phyloP scores from a whole-genome alignment of 2,888 invertebrate species.

The Anticlea derivata region DNA sequence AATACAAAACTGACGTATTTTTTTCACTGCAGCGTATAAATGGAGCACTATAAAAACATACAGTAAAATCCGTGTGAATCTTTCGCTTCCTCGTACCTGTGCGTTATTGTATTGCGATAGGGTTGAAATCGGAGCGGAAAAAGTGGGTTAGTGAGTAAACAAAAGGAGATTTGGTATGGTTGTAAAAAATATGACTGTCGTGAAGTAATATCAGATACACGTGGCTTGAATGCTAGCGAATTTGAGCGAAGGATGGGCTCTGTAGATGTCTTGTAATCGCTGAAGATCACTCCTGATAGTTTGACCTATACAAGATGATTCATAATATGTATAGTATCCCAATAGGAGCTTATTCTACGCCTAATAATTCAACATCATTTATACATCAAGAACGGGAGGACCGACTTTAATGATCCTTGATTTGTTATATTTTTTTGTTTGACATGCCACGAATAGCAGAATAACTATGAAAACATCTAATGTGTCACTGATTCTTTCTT shows the following conservation, averaged over 20 bases:
- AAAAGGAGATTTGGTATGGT: slow-evolving; percentile 36
- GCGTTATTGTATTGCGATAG: slow-evolving; percentile 15
- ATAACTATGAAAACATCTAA: too few species aligned
- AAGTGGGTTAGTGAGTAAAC: slow-evolving; percentile 25
- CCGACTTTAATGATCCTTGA: too few species aligned
- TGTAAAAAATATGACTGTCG: slow-evolving; percentile 53
- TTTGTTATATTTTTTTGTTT: too few species aligned
- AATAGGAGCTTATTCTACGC: too few species aligned
- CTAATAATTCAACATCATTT: too few species aligned
- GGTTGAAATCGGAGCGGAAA: slow-evolving; percentile 21
- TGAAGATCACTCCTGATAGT: too few species aligned
- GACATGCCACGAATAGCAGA: too few species aligned
- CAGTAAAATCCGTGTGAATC: slow-evolving; percentile 43
- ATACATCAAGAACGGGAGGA: too few species aligned
- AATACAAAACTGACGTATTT: slow-evolving; percentile 37
- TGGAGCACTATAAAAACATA: slow-evolving; percentile 45
- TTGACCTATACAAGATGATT: too few species aligned
- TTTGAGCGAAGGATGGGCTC: slow-evolving; percentile 23
- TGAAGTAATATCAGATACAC: slow-evolving; percentile 49
- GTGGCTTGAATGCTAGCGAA: slow-evolving; percentile 43
- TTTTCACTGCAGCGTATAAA: slow-evolving; percentile 44
- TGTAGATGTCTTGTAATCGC: slow-evolving; percentile 26
- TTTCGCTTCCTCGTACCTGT: slow-evolving; percentile 1
- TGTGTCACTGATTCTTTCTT: too few species aligned
- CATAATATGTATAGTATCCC: too few species aligned